Base-by-base conservation (phyloP, 2,113 vertebrate genomes). In the Notiomystis cincta region DNA sequence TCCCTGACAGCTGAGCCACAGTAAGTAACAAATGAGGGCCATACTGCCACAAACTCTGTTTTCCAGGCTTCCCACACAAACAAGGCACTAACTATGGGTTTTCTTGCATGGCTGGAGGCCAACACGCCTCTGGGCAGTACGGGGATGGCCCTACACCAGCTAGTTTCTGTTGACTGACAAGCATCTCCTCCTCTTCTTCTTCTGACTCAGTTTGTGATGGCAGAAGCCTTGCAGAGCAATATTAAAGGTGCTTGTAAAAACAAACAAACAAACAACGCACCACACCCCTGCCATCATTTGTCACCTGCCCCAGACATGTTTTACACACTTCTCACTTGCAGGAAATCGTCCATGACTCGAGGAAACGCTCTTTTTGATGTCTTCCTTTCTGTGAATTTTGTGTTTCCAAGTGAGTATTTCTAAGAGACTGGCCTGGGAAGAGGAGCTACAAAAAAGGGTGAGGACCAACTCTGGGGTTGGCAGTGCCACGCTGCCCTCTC, bases 111-210 rank as follows among this genome's bases (percentile, higher is more conserved):
- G 64, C 62, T 77, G 76, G 77, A 96, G 42, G 45, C 62, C 73
- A 82, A 1, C 28, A 23, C 0, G 1, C 12, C 40, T 77, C 50
- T 0, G 2, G 50, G 76, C 45, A 86, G 35, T 28, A 23, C 0
- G 1, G 23, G 42, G 37, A 76, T 38, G 13, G 66, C 45, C 45
- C 50, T 30, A 35, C 12, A 65, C 28, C 37, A 53, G 45, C 15
- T 48, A 57, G n/a, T 57, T 82, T 82, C 82, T 86, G 66, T 53
- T 22, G 8, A 47, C 47, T 40, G 17, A 64, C 9, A 15, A 82
- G 45, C 48, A 88, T 35, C 30, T 76, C 33, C 28, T 79, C 38
- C 42, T 90, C 60, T 80, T 56, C 48, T 70, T 72, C 64, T 79
- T 73, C 64, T 80, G 60, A 50, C 14, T 84, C 35, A 23, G 37